Base-by-base conservation (phyloP, 2,113 vertebrate species). In the Vicugna pacos region DNA sequence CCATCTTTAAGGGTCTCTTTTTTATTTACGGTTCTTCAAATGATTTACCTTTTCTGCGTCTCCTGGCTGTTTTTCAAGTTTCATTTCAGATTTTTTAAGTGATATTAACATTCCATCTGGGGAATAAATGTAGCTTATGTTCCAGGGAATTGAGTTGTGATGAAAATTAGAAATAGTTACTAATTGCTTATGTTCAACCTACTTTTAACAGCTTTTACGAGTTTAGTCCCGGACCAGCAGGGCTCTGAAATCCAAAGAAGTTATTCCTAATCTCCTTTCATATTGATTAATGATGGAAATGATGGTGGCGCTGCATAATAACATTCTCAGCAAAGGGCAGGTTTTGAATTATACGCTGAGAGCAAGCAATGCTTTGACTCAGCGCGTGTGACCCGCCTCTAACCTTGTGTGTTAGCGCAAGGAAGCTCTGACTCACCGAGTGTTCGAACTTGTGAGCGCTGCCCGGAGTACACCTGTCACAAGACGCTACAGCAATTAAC, bases 391-490 rank as follows among this genome's bases (percentile, higher is more conserved):
- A 95, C 94, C 97, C 22, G 10, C n/a, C 38, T 72, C 50, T 95
- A 52, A 94, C 96, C 97, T 75, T 48, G 17, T 0, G 50, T 65
- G 76, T n/a, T 28, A 50, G 52, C 15, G 64, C 72, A 28, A 84
- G 79, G 88, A 52, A n/a, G 60, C 19, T 70, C 94, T 97, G 97
- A 97, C 77, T 97, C 96, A 95, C 83, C 2, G 1, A 6, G n/a
- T 3, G 20, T 20, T 70, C 89, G 93, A 82, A 86, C 96, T 96
- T 67, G 48, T 24, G 62, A 69, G 62, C 15, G 20, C 88, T 60
- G 89, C 69, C 72, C 5, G 38, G 54, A 80, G 81, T 3, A 20
- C 76, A 85, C 91, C 93, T 98, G 95, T 95, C 96, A 86, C 48
- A 0, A 52, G 60, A 60, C 6, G 83, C 56, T 3, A 15, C 3